A percentile compares a stretch with the other conserved stretches of the same genome.
phyloP scores from a whole-genome alignment of 2,113 vertebrate genomes.

The Chaenogobius annularis region DNA sequence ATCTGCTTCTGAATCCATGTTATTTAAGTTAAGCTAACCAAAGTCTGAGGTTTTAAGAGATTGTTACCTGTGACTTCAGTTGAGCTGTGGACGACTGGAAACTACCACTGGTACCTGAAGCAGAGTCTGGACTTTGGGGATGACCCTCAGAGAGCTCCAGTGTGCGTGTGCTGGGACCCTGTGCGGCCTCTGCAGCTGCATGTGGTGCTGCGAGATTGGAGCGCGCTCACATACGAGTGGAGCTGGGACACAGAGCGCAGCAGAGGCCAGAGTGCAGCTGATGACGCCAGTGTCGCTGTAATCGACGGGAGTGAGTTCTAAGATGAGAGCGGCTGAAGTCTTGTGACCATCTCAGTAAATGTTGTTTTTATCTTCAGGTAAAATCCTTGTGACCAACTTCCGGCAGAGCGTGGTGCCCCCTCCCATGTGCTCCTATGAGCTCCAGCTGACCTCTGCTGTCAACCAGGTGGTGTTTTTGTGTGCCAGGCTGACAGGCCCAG shows the following conservation, averaged over 20 bases:
- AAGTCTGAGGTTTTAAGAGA: neutral
- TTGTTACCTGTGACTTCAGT: slow-evolving; percentile 71
- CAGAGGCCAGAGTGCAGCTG: slow-evolving; percentile 64
- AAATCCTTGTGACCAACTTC: slow-evolving; percentile 88
- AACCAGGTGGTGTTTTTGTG: slow-evolving; percentile 86
- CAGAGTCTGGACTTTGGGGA: slow-evolving; percentile 86
- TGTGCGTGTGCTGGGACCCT: slow-evolving; percentile 87
- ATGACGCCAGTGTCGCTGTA: slow-evolving; percentile 87
- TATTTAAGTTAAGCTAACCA: neutral
- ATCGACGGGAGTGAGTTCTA: slow-evolving; percentile 88
- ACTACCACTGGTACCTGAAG: slow-evolving; percentile 98
- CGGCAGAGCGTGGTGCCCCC: slow-evolving; percentile 87
- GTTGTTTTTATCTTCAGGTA: slow-evolving; percentile 71
- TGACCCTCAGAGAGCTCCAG: slow-evolving; percentile 71
- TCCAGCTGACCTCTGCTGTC: slow-evolving; percentile 79
- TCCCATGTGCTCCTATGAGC: slow-evolving; percentile 87
- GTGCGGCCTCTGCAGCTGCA: slow-evolving; percentile 81
- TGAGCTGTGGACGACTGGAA: slow-evolving; percentile 91
- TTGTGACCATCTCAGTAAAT: neutral
- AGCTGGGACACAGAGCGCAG: slow-evolving; percentile 86
- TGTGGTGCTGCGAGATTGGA: slow-evolving; percentile 82
- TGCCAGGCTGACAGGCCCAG: slow-evolving; percentile 72
- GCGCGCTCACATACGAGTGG: slow-evolving; percentile 86
- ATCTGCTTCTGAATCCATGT: no score
- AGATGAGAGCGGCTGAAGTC: neutral